Percentiles rank a stretch among this genome's conserved stretches.
phyloP scores from a whole-genome alignment of 2,888 invertebrate genomes.

The Taenaris catops region DNA sequence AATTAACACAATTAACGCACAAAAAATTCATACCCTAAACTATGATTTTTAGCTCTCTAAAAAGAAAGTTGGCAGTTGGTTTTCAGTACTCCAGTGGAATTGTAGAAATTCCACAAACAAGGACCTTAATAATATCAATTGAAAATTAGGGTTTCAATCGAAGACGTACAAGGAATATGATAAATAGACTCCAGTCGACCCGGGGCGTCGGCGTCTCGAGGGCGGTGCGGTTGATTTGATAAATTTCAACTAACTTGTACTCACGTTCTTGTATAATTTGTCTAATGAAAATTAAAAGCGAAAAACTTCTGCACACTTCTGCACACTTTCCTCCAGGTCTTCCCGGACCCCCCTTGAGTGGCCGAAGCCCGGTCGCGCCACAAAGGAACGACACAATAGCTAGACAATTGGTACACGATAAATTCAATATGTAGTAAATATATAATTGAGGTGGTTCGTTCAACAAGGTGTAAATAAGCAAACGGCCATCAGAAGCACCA shows the following conservation, averaged over 20 bases:
- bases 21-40: slow-evolving; percentile 52
- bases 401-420: slow-evolving; percentile 36
- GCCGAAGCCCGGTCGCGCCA: slow-evolving; percentile 20
- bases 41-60: slow-evolving; percentile 45
- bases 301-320: too few species aligned
- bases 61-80: slow-evolving; percentile 73
- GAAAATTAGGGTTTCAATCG: slow-evolving; percentile 53
- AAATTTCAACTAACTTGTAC: slow-evolving; percentile 24
- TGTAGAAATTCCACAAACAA: slow-evolving; percentile 37
- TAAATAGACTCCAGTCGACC: slow-evolving; percentile 20
- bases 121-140: slow-evolving; percentile 61
- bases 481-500: slow-evolving; percentile 70
- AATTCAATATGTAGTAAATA: slow-evolving; percentile 39
- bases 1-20: slow-evolving; percentile 71
- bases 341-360: neutral
- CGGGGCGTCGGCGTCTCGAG: slow-evolving; percentile 4
- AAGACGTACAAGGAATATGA: slow-evolving; percentile 28
- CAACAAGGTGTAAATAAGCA: slow-evolving; percentile 67
- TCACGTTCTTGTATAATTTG: slow-evolving; percentile 8
- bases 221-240: slow-evolving; percentile 3
- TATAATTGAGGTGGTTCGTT: slow-evolving; percentile 46
- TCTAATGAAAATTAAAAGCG: slow-evolving; percentile 9
- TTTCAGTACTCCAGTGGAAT: slow-evolving; percentile 60
- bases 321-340: slow-evolving; percentile 1
- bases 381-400: slow-evolving; percentile 43